Evolutionary conservation across 2,797 vertebrate species (phyloP).

Genomic region (Anabas testudineus): DNA sequence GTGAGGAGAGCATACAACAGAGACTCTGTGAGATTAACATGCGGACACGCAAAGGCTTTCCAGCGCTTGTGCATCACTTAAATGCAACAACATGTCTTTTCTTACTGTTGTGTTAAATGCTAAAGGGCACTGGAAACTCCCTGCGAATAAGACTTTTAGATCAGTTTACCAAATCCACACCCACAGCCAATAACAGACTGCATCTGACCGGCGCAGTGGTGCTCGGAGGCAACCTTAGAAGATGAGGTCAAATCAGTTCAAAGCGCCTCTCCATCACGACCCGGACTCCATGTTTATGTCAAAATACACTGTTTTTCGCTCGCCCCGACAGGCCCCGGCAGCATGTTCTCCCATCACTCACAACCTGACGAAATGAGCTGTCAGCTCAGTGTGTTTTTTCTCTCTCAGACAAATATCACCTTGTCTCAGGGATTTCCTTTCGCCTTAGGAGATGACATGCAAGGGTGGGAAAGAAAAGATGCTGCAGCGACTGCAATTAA

Average conservation of each 20-base stretch:
- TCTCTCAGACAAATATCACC: conserved; percentile 43
- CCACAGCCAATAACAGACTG: conserved; percentile 6
- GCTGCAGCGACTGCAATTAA: conserved; percentile 26
- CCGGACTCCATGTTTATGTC: conserved; percentile 58
- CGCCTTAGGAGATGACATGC: conserved; percentile 42
- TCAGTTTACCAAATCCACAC: conserved; percentile 35
- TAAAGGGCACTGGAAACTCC: conserved; percentile 36
- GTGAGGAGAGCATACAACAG: conserved; percentile 37
- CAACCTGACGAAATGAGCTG: conserved; percentile 48
- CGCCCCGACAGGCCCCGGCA: conserved; percentile 32
- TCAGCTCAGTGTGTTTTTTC: conserved; percentile 37
- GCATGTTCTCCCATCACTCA: conserved; percentile 55
- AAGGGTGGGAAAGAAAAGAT: conserved; percentile 16
- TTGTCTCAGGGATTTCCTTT: conserved; percentile 59
- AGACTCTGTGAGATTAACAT: conserved; percentile 37
- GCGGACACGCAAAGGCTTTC: conserved; percentile 7
- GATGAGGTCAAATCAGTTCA: conserved; percentile 54
- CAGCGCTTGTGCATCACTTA: conserved; percentile 9
- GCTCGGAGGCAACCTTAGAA: conserved; percentile 4
- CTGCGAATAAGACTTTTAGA: conserved; percentile 25
- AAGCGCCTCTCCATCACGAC: conserved; percentile 32
- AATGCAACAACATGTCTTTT: conserved; percentile 11
- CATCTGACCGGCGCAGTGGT: conserved; percentile 1
- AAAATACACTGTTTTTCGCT: conserved; percentile 48
- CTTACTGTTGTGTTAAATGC: not conserved